Percentiles rank a stretch among this genome's conserved stretches.
These are phyloP conservation scores for Cichlasoma orientale DNA, from an alignment of 2,797 vertebrate genomes.

Conservation along the genomic window DNA sequence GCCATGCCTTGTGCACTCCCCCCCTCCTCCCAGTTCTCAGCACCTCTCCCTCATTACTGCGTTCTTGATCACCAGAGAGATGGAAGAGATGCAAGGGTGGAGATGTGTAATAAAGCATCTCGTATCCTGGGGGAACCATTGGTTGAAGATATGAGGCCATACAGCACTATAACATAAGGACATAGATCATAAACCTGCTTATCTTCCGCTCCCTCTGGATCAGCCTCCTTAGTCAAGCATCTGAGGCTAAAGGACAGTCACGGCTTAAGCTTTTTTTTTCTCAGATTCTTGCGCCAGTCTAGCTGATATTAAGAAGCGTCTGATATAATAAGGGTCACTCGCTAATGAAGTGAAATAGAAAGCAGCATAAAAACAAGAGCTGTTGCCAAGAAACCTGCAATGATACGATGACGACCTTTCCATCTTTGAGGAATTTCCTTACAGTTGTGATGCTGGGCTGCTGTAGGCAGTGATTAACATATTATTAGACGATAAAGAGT, in stretches of 20 bases:
- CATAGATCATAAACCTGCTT: conserved; percentile 80
- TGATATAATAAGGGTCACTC: conserved; percentile 44
- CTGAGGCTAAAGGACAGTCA: conserved; percentile 38
- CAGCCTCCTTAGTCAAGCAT: conserved; percentile 45
- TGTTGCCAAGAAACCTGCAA: conserved; percentile 62
- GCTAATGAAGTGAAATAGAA: conserved; percentile 66
- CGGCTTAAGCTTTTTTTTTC: conserved; percentile 6
- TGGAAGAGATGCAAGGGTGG: conserved; percentile 67
- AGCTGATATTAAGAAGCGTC: conserved; percentile 15
- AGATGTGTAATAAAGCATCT: conserved; percentile 75
- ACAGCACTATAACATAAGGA: conserved; percentile 62
- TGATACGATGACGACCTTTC: conserved; percentile 68
- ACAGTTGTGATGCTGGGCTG: conserved; percentile 30
- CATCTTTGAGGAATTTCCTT: conserved; percentile 57
- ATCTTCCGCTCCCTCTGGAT: conserved; percentile 67
- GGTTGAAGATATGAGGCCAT: conserved; percentile 71
- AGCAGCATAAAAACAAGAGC: conserved; percentile 48
- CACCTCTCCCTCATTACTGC: conserved; percentile 69
- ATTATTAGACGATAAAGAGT: conserved; percentile 64
- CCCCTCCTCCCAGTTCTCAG: conserved; percentile 17
- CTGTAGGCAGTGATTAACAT: conserved; percentile 73
- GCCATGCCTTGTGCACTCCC: conserved; percentile 28
- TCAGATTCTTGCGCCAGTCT: conserved; percentile 39
- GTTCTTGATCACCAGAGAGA: conserved; percentile 70
- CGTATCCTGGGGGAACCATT: conserved; percentile 72